phyloP scores from a whole-genome alignment of 1,140 invertebrate species.

The Penaeus chinensis region DNA sequence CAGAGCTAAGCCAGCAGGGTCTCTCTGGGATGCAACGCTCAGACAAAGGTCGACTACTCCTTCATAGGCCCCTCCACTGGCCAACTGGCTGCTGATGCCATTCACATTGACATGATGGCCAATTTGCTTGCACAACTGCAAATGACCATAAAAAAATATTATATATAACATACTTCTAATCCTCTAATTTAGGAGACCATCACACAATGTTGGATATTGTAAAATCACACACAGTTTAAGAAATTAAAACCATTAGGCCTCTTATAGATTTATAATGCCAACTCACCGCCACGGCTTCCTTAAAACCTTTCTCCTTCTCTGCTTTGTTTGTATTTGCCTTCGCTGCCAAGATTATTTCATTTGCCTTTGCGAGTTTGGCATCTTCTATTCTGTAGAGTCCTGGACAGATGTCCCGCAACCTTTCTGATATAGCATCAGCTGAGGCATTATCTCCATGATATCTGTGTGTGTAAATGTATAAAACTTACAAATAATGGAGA shows the following conservation, averaged over 20 bases:
- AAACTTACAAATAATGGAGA: conserved; percentile 70
- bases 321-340: conserved; percentile 48
- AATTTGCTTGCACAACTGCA: conserved; percentile 85
- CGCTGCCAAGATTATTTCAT: conserved; percentile 64
- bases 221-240: background rate
- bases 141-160: conserved; percentile 23
- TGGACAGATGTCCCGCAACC: conserved; percentile 92
- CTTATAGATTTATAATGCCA: background rate
- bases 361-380: conserved; percentile 91
- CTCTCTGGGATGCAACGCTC: conserved; percentile 84
- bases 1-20: conserved; percentile 88
- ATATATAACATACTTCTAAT: conserved; percentile 7
- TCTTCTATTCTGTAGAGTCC: conserved; percentile 95
- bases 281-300: conserved; percentile 63
- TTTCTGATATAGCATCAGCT: conserved; percentile 88
- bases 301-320: conserved; percentile 61
- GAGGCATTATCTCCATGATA: conserved; percentile 96
- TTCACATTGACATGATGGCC: conserved; percentile 82
- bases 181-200: background rate
- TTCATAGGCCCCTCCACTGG: conserved; percentile 79
- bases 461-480: conserved; percentile 80
- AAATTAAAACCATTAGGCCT: background rate
- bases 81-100: conserved; percentile 82
- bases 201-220: background rate
- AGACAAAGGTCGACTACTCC: conserved; percentile 90